Base-by-base conservation (phyloP, 2,797 vertebrate genomes). In the Trachurus trachurus region DNA sequence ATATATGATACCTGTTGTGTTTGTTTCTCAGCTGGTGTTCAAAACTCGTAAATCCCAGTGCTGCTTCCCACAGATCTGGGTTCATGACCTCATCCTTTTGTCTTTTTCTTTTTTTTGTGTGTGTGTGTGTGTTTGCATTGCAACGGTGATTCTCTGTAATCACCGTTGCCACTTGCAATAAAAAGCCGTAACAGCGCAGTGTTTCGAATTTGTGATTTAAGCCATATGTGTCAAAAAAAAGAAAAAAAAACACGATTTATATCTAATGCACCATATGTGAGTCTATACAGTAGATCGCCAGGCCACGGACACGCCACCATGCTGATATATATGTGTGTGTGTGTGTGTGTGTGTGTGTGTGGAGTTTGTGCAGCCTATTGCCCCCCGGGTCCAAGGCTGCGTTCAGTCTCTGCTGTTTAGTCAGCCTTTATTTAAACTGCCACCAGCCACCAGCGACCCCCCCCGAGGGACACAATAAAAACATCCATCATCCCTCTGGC, bases 401-500 rank as follows among this genome's bases (percentile, higher is more conserved):
- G 19, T 34, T 34, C 31, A 34, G 31, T 58, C 78, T 81, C 56
- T 56, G 60, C 60, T 89, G 79, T 88, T 89, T 86, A 53, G 73
- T 84, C 85, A 74, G 82, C 71, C 76, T 82, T 75, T 76, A 80
- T 26, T 26, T 26, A 26, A 45, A 76, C 85, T 83, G 81, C 88
- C 88, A 87, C 86, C 81, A 74, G 70, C 76, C 82, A 76, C 78
- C 64, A 75, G 61, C 26, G 47, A 67, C 34, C 82, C 31, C 82
- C 31, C 26, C 72, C 74, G 10, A 16, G 80, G 80, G 87, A 89
- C 59, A 52, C 71, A 87, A 88, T 89, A 79, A 87, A 93, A 90
- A 82, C 78, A 90, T 89, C 86, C 73, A 87, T 90, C 82, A 89
- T 42, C 53, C 67, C 31, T 3, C 45, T 88, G 88, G 85, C 70